Percentiles rank a stretch among this genome's conserved stretches.
Conservation (phyloP, 2,113 vertebrate genomes). For the Anolis sagrei region DNA sequence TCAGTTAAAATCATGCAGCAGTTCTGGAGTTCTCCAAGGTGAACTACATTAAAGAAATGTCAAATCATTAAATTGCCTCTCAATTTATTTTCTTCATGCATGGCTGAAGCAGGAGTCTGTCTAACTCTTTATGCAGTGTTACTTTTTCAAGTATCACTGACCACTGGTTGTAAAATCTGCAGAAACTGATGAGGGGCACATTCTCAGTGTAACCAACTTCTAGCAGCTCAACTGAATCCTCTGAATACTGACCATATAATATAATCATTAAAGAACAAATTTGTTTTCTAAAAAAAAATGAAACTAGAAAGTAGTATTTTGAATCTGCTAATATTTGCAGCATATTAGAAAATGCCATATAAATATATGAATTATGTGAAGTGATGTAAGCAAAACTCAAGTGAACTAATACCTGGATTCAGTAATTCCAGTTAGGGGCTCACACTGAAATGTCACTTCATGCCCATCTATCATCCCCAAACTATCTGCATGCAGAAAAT, state of each 20-base stretch:
- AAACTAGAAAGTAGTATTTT: background rate
- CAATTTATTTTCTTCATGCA: no score
- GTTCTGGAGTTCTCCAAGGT: background rate
- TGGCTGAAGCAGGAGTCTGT: no score
- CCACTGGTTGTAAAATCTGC: no score
- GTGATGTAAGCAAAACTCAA: background rate
- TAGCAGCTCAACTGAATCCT: background rate
- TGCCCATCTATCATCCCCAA: background rate
- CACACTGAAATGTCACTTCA: background rate
- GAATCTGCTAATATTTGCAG: background rate
- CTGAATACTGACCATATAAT: background rate
- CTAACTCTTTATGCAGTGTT: no score
- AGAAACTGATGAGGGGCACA: background rate
- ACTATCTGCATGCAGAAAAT: background rate
- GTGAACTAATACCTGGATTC: no score
- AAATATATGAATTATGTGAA: background rate
- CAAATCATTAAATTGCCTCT: no score
- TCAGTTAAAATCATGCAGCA: no score
- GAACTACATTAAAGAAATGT: no score
- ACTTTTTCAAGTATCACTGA: no score
- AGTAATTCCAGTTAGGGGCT: background rate
- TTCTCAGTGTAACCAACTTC: background rate
- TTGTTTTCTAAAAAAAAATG: background rate
- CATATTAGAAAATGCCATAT: background rate
- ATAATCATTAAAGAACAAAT: background rate